Conservation (phyloP, 2,888 invertebrate species). For the Aleiodes leptofemur region DNA sequence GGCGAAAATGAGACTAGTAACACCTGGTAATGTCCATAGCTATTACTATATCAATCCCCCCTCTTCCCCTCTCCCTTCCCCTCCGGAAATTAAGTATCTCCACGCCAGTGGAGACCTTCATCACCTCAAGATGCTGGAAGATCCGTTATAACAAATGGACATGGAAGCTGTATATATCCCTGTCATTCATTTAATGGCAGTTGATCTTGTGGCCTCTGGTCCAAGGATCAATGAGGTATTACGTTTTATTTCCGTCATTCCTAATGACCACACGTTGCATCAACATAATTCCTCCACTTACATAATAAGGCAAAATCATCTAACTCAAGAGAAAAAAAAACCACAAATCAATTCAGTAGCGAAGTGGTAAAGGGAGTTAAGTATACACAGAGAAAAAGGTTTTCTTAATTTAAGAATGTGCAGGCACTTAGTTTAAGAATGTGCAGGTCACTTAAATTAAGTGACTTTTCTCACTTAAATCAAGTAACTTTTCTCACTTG, state of each 20-base stretch:
- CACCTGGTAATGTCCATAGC: not conserved
- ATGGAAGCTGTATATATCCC: conserved; percentile 3
- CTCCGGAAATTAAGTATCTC: conserved; percentile 15
- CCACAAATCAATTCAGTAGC: too few species aligned
- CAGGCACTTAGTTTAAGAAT: too few species aligned
- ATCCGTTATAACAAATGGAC: not conserved
- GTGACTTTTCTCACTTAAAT: too few species aligned
- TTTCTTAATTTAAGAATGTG: too few species aligned
- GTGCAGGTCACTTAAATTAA: too few species aligned
- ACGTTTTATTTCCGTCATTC: conserved; percentile 23
- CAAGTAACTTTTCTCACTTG: too few species aligned
- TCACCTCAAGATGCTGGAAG: conserved; percentile 4
- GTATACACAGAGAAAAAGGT: too few species aligned
- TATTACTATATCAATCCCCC: not conserved
- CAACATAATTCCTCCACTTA: too few species aligned
- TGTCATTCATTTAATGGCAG: not conserved
- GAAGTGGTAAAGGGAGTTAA: too few species aligned
- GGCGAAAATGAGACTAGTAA: not conserved
- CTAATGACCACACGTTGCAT: not conserved
- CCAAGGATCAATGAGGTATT: conserved; percentile 20
- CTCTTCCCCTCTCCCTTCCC: not conserved
- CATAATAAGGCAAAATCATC: too few species aligned
- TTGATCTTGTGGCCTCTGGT: not conserved
- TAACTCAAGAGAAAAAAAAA: too few species aligned
- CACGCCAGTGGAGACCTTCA: conserved; percentile 11